phyloP scores from a whole-genome alignment of 2,797 vertebrate genomes.

The Danionella dracula region DNA sequence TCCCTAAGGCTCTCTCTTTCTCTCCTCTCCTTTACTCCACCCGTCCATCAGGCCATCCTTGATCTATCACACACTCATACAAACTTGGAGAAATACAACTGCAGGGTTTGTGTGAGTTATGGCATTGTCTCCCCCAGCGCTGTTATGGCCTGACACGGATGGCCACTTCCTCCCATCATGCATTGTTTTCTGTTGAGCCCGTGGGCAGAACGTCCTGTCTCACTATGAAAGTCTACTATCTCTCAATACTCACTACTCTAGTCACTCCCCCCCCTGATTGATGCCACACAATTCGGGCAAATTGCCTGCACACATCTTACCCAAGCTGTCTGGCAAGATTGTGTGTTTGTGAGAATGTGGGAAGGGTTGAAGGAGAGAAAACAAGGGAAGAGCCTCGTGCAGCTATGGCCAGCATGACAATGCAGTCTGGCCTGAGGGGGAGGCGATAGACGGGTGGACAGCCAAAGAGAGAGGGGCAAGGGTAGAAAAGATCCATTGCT shows the following conservation, averaged over 20 bases:
- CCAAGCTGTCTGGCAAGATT: slow-evolving; percentile 30
- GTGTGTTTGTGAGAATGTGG: slow-evolving; percentile 4
- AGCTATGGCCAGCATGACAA: slow-evolving; percentile 39
- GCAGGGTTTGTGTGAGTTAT: slow-evolving; percentile 45
- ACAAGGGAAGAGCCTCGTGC: background rate
- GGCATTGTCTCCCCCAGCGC: slow-evolving; percentile 45
- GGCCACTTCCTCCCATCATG: slow-evolving; percentile 61
- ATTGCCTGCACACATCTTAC: slow-evolving; percentile 39
- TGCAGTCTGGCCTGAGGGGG: slow-evolving; percentile 35
- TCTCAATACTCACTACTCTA: slow-evolving; percentile 46
- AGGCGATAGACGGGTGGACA: slow-evolving; percentile 2
- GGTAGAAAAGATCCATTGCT: slow-evolving; percentile 26
- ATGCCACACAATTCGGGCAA: slow-evolving; percentile 41
- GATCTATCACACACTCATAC: slow-evolving; percentile 20
- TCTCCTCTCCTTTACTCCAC: slow-evolving; percentile 22
- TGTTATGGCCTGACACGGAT: slow-evolving; percentile 60
- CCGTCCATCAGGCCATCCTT: slow-evolving; percentile 46
- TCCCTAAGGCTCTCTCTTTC: background rate
- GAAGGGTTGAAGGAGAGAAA: slow-evolving; percentile 14
- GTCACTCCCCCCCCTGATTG: slow-evolving; percentile 31
- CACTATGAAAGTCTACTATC: slow-evolving; percentile 53
- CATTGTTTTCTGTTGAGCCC: slow-evolving; percentile 63
- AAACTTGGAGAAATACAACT: slow-evolving; percentile 30
- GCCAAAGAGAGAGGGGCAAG: background rate
- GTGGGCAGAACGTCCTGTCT: slow-evolving; percentile 46